A percentile compares a stretch with the other conserved stretches of the same genome.
Conservation (phyloP, 1,140 invertebrate genomes). For the Diachasma alloeum region DNA sequence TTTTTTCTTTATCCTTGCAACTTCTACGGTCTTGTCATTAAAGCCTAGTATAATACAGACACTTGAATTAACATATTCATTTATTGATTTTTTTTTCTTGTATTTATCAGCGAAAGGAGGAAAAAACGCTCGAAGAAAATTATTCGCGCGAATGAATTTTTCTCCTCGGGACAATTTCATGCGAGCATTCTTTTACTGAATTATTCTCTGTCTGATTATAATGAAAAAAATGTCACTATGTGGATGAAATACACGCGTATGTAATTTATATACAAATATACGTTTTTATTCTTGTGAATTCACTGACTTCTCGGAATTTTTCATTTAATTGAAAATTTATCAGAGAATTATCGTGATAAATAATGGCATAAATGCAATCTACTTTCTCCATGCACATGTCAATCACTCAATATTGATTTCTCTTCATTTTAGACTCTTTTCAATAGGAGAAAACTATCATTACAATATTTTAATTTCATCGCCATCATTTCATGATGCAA, state of each 20-base stretch:
- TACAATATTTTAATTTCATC: background rate
- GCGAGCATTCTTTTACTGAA: background rate
- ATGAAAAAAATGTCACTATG: conserved; percentile 23
- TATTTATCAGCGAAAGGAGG: background rate
- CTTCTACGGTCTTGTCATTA: conserved; percentile 58
- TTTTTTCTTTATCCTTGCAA: conserved; percentile 49
- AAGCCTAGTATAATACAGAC: conserved; percentile 61
- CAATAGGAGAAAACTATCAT: background rate
- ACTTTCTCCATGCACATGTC: conserved; percentile 33
- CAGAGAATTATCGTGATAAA: conserved; percentile 35
- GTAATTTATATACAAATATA: conserved; percentile 58
- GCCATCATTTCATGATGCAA: background rate
- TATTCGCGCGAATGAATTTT: background rate
- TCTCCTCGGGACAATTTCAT: background rate
- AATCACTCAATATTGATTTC: conserved; percentile 27
- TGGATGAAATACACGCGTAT: conserved; percentile 56
- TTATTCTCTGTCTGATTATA: conserved; percentile 19
- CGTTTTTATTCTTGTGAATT: conserved; percentile 43
- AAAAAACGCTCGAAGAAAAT: background rate
- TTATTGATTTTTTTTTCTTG: conserved; percentile 13
- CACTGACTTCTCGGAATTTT: conserved; percentile 31
- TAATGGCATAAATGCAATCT: conserved; percentile 46
- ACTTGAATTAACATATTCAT: conserved; percentile 42
- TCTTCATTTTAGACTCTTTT: conserved; percentile 19
- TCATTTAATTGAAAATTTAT: conserved; percentile 26